A percentile compares a stretch with the other conserved stretches of the same genome.
phyloP scores from a whole-genome alignment of 2,113 vertebrate genomes.

The Prochilodus magdalenae region DNA sequence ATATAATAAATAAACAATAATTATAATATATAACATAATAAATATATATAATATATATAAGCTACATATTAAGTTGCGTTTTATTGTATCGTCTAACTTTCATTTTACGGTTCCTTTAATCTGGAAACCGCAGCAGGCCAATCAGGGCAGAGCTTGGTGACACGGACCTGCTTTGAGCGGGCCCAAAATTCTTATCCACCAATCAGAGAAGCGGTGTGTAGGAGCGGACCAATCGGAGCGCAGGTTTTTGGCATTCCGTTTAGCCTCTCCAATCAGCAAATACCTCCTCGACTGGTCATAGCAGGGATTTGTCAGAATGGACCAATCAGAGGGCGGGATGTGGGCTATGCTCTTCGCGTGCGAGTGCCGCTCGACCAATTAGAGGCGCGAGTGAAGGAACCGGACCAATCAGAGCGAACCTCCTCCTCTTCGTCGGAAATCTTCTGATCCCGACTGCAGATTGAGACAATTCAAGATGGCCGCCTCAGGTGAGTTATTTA shows the following conservation, averaged over 20 bases:
- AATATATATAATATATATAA: too few species aligned
- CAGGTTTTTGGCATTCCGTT: neutral
- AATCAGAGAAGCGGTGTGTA: too few species aligned
- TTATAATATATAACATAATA: too few species aligned
- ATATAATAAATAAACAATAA: too few species aligned
- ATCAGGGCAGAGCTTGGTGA: neutral
- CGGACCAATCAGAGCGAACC: conserved; percentile 68
- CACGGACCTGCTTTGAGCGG: too few species aligned
- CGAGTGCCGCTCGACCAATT: conserved; percentile 9
- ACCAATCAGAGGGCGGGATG: neutral
- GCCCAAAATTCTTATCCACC: too few species aligned
- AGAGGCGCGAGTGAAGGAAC: neutral
- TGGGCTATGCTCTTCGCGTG: neutral
- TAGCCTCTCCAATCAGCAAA: too few species aligned
- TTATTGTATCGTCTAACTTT: too few species aligned
- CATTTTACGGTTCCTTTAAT: too few species aligned
- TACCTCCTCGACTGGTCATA: neutral
- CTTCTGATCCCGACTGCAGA: conserved; percentile 78
- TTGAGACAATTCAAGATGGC: conserved; percentile 83
- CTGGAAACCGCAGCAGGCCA: too few species aligned
- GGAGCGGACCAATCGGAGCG: neutral
- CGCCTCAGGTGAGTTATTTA: conserved; percentile 79
- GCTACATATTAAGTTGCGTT: too few species aligned
- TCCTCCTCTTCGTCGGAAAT: conserved; percentile 70
- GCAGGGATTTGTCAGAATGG: neutral